Base-by-base conservation (phyloP, 2,797 vertebrate species). In the Esox masquinongy region DNA sequence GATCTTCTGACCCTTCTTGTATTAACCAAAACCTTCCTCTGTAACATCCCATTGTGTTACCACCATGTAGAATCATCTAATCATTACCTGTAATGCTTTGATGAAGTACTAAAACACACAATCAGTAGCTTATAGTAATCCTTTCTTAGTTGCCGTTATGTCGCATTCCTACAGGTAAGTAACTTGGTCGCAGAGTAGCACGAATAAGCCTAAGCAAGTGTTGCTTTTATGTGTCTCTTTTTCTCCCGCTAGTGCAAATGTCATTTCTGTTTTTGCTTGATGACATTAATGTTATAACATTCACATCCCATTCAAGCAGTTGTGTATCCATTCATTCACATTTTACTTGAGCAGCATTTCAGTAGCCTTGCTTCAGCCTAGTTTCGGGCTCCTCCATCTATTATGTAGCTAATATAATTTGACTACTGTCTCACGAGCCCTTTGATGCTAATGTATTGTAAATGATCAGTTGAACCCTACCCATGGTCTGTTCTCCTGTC, bases 81-180 rank as follows among this genome's bases (percentile, higher is more conserved):
- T 34, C 39, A 29, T 24, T 70, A 5, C 51, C 15, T 24, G 19
- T 7, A 15, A 4, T 51, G 12, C 43, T 5, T 11, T 47, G 43
- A 47, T 47, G 12, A 11, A 7, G 12, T 47, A 47, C 43, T 47
- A 39, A 72, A 70, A 34, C 36, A 74, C 73, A 36, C 12, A 36
- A 34, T 51, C 34, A 17, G n/a, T 14, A 34, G 24, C 63, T 51
- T 11, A 16, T 7, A 1, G 16, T 74, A 16, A 36, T 26, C 51
- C 17, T 70, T 63, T 36, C 64, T 63, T 3, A 24, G 22, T 53
- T 15, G 17, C 31, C 26, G 31, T 51, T 74, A 36, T 31, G 26
- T 17, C 64, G 22, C 59, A 0, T 72, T 11, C 16, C 16, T 74
- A 1, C 77, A 87, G 77, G 79, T 87, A 70, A 83, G 79, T 84